phyloP scores from a whole-genome alignment of 2,888 invertebrate species.

The Parnassius glacialis region DNA sequence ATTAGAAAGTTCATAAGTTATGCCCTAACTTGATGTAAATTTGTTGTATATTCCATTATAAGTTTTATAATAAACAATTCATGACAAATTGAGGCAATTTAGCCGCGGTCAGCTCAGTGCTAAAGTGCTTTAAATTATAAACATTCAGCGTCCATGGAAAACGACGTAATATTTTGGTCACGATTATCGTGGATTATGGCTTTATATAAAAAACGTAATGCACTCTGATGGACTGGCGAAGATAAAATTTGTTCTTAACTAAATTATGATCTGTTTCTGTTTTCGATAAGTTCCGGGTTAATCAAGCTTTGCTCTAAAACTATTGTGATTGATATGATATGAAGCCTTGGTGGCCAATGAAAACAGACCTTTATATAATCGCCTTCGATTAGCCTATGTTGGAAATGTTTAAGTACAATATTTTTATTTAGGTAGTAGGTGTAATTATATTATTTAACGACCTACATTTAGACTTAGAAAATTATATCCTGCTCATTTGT shows the following conservation, averaged over 20 bases:
- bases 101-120: conserved; percentile 12
- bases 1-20: no score
- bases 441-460: no score
- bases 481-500: no score
- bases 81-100: conserved; percentile 14
- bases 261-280: conserved; percentile 12
- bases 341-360: no score
- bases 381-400: no score
- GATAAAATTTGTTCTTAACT: conserved; percentile 15
- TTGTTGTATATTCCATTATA: conserved; percentile 1
- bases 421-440: no score
- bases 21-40: background rate
- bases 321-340: no score
- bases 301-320: no score
- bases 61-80: conserved; percentile 12
- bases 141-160: conserved; percentile 11
- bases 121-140: conserved; percentile 18
- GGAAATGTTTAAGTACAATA: no score
- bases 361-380: no score
- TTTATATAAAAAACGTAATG: conserved; percentile 11
- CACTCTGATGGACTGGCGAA: conserved; percentile 1
- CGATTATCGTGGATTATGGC: conserved; percentile 25
- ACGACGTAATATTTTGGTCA: conserved; percentile 25
- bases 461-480: no score
- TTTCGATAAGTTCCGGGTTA: no score